Conservation (phyloP, 2,113 vertebrate species). For the Elanoides forficatus region DNA sequence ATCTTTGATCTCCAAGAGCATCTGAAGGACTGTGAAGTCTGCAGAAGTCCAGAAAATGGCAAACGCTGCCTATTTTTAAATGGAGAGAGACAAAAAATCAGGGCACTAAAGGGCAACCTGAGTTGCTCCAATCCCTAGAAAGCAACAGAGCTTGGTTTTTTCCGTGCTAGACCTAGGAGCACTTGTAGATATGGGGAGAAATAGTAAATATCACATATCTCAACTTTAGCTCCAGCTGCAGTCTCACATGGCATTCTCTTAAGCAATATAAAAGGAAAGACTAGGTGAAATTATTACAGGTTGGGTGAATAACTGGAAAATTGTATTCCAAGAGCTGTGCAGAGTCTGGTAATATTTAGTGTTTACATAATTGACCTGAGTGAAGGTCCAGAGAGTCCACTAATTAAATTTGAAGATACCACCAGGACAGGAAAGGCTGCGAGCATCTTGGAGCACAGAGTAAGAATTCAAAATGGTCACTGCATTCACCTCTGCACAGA, state of each 20-base stretch:
- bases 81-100: neutral
- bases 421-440: neutral
- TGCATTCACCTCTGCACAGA: neutral
- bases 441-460: neutral
- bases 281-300: neutral
- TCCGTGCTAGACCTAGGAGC: neutral
- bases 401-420: neutral
- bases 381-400: neutral
- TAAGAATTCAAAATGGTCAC: neutral
- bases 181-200: neutral
- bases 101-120: neutral
- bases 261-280: neutral
- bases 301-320: neutral
- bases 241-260: neutral
- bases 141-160: neutral
- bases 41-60: neutral
- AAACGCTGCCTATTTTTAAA: neutral
- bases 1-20: neutral
- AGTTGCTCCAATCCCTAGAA: neutral
- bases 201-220: neutral
- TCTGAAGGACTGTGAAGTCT: neutral
- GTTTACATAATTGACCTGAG: neutral
- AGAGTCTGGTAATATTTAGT: neutral
- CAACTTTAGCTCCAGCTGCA: neutral
- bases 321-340: neutral